Base-by-base conservation (phyloP, 2,888 invertebrate species). In the Proisotoma minuta region DNA sequence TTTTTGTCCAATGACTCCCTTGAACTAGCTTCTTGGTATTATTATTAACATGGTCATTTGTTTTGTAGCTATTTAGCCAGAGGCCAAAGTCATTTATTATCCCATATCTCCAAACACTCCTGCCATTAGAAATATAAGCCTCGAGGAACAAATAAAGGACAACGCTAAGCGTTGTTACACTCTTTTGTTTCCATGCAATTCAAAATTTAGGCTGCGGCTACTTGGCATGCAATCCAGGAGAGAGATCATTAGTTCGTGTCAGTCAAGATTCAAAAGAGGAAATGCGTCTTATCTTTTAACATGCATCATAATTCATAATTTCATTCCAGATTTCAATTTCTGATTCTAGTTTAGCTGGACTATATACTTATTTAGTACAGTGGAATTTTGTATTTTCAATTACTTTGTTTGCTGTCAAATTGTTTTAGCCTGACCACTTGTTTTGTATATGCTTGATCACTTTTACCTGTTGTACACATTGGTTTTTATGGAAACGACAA, bases 231-330 rank as follows among this genome's bases (percentile, higher is more conserved):
- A 59, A 26, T 50, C 40, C 39, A 47, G 24, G 39, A 52, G 23
- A 40, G 27, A 59, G 39, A 59, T 52, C 59, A 59, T 40, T 59
- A 51, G 52, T 59, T 51, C 51, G 29, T 51, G 59, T 59, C 59
- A 59, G 59, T 52, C 51, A 24, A 47, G 52, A 43, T 20, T 43
- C 43, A 43, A n/a, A 20, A 43, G 43, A 43, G 43, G 43, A 43
- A 43, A n/a, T 43, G 20, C 43, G 43, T 18, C 43, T 43, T 43
- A 43, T 43, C 43, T 43, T 43, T 43, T 43, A 43, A 43, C 43
- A 43, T 43, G 43, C 43, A 43, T 43, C 43, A 43, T 43, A 43
- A 43, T 43, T 43, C 43, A 43, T 43, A 43, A 43, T 43, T 43
- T 43, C 43, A 43, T 43, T 43, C 43, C 43, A n/a, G 18, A 12